phyloP scores from a whole-genome alignment of 2,888 invertebrate genomes.

The Phortica okadai region DNA sequence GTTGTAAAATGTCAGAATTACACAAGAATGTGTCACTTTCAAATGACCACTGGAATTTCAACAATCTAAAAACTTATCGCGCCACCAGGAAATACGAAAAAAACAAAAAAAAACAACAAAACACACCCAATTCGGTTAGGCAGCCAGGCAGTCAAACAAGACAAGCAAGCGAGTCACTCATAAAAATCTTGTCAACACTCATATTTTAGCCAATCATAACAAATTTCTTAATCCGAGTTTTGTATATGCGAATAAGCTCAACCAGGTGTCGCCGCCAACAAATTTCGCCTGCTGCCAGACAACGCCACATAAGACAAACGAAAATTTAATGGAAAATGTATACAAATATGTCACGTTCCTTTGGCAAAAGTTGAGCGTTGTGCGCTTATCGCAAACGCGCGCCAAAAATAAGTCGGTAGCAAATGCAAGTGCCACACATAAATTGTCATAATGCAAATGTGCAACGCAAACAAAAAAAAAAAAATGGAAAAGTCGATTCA shows the following conservation, averaged over 20 bases:
- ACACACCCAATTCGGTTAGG: conserved; percentile 16
- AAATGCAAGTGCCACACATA: conserved; percentile 60
- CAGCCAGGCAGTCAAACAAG: conserved; percentile 1
- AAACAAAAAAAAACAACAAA: not conserved
- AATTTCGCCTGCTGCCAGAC: conserved; percentile 20
- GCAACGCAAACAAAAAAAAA: conserved; percentile 33
- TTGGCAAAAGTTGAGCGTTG: not conserved
- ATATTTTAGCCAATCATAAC: conserved; percentile 32
- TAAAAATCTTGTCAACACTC: conserved; percentile 26
- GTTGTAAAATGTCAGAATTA: not conserved
- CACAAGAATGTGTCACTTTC: conserved; percentile 9
- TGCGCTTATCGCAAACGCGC: conserved; percentile 41
- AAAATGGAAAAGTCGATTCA: conserved; percentile 52
- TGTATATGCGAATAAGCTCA: not conserved
- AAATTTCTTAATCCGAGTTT: conserved; percentile 26
- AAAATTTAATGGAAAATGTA: conserved; percentile 10
- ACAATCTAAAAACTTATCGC: conserved; percentile 26
- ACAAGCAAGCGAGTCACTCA: not conserved
- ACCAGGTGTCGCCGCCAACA: conserved; percentile 27
- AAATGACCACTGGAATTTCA: conserved; percentile 18
- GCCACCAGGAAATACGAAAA: conserved; percentile 21
- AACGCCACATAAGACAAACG: not conserved
- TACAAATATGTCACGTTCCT: conserved; percentile 31
- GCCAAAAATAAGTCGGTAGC: conserved; percentile 50
- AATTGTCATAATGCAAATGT: conserved; percentile 53